Conservation (phyloP, 92 coral and sea anemone species). For the Phenganax marumi region DNA sequence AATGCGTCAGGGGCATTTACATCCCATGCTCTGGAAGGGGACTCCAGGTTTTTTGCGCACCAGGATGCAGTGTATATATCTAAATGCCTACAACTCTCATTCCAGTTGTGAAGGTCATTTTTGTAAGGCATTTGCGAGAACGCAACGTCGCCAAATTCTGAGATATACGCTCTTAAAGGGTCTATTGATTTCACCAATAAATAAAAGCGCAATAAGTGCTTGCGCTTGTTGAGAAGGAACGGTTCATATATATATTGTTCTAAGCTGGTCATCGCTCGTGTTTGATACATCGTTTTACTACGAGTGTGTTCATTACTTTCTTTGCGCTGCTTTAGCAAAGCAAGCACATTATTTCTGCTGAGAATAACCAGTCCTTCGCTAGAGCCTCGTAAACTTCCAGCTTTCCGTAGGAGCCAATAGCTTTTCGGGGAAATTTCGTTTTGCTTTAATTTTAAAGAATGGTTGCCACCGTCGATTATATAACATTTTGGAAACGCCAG, state of each 20-base stretch:
- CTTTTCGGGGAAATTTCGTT: background rate
- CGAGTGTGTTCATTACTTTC: background rate
- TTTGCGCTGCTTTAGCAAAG: background rate
- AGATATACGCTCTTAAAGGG: constrained; percentile 16
- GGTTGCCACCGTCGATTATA: constrained; percentile 5
- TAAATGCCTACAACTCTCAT: constrained; percentile 39
- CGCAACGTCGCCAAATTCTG: constrained; percentile 29
- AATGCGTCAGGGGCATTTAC: constrained; percentile 24
- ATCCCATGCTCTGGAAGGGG: constrained; percentile 19
- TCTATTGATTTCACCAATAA: constrained; percentile 38
- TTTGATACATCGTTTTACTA: constrained; percentile 23
- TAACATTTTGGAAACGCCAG: constrained; percentile 34
- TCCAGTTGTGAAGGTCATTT: background rate
- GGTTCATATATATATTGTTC: constrained; percentile 42
- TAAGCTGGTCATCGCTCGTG: constrained; percentile 20
- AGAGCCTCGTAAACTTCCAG: constrained; percentile 38
- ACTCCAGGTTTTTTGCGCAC: constrained; percentile 21
- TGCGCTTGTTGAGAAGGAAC: constrained; percentile 23
- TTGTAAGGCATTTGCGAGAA: constrained; percentile 34
- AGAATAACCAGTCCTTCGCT: constrained; percentile 27
- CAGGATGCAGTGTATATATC: constrained; percentile 31
- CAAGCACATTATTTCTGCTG: background rate
- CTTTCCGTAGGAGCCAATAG: constrained; percentile 22
- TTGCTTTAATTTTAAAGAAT: background rate
- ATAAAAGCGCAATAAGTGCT: constrained; percentile 31